Percentiles rank a stretch among this genome's conserved stretches.
These are phyloP conservation scores for Coleophora flavipennella DNA, from an alignment of 2,888 invertebrate species.

Conservation along the genomic window DNA sequence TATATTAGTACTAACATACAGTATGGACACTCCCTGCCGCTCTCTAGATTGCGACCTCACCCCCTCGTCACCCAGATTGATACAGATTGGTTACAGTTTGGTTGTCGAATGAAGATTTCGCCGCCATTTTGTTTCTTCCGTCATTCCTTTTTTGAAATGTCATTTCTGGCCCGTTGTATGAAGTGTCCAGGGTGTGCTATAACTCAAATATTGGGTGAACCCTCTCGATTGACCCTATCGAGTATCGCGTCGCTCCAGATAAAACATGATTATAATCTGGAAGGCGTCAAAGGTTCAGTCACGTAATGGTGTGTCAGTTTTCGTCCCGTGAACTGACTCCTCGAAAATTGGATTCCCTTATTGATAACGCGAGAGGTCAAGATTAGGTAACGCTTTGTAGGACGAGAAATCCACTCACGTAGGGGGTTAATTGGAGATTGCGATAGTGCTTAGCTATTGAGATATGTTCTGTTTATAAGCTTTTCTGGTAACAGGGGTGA, in stretches of 20 bases:
- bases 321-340: conserved; percentile 28
- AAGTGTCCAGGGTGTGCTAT: too few relatives aligned
- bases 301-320: conserved; percentile 61
- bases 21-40: too few relatives aligned
- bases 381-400: conserved; percentile 16
- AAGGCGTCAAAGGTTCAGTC: conserved; percentile 44
- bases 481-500: not conserved
- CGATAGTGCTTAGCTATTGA: too few relatives aligned
- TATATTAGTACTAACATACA: too few relatives aligned
- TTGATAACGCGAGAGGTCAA: conserved; percentile 37
- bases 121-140: too few relatives aligned
- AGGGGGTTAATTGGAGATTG: conserved; percentile 3
- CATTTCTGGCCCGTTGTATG: too few relatives aligned
- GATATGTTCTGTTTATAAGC: too few relatives aligned
- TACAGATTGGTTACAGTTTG: too few relatives aligned
- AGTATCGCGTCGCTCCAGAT: conserved; percentile 12
- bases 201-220: not conserved
- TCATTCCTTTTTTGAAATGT: too few relatives aligned
- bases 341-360: conserved; percentile 51
- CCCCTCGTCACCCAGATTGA: too few relatives aligned
- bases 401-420: not conserved
- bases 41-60: too few relatives aligned
- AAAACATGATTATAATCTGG: conserved; percentile 34
- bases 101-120: too few relatives aligned
- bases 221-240: not conserved